Evolutionary conservation across 92 coral and sea anemone species (phyloP), one percentile per base, ranked within the genome.

Genomic region (Siderastrea radians): DNA sequence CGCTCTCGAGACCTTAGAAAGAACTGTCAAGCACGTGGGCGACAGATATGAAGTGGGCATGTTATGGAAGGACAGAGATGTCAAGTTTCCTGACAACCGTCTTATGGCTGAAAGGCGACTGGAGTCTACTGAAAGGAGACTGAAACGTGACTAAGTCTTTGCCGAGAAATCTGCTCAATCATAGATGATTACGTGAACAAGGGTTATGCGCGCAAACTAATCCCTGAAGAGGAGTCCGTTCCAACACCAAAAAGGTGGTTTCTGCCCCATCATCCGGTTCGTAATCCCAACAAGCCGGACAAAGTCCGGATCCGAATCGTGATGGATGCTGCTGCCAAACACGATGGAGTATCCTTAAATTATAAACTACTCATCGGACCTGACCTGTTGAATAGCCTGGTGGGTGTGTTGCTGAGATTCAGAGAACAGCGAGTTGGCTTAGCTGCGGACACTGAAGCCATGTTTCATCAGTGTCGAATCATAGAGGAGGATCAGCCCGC

Each of bases 401-500:
- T n/a, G n/a, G n/a, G n/a, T n/a, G n/a, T n/a, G n/a, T n/a, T n/a
- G n/a, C n/a, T n/a, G n/a, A n/a, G n/a, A n/a, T n/a, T n/a, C 84
- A 82, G 87, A 75, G 94, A 91, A 71, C 85, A 89, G 75, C 66
- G 80, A 45, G 81, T 91, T 57, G 93, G 93, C 38, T 45, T 91
- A 13, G 73, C 93, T 62, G 93, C 96, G 16, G 95, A 94, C 91
- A 94, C 88, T 45, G 91, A 94, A 83, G 90, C 95, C 46, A 88
- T 94, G 93, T 94, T 91, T 69, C 90, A 84, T 74, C 88, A 80
- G 12, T 53, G 43, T 68, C 82, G 58, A 54, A 65, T 93, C 67
- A 84, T 72, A 26, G 91, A 72, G 65, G 74, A 83, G 43, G 94
- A 93, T 78, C 92, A 82, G 47, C 91, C 93, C 57, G 94, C 91